Evolutionary conservation across 2,113 vertebrate species (phyloP).

Genomic region (Mobula birostris): DNA sequence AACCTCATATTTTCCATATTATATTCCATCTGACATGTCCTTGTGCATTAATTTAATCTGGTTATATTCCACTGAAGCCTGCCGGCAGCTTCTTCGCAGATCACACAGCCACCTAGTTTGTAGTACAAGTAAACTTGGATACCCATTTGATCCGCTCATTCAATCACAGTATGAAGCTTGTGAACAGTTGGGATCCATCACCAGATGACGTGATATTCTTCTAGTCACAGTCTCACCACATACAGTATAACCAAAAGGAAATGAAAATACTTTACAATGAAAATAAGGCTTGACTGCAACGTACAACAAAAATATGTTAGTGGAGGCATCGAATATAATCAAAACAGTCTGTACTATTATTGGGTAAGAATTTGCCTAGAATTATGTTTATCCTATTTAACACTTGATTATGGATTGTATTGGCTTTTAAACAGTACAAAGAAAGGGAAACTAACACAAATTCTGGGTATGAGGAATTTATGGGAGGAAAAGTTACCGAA

Average conservation of each 20-base stretch:
- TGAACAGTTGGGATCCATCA: too few relatives aligned
- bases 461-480: background rate
- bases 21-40: too few relatives aligned
- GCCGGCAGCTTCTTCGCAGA: too few relatives aligned
- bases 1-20: too few relatives aligned
- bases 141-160: too few relatives aligned
- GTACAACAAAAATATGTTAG: background rate
- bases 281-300: background rate
- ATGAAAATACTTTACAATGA: background rate
- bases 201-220: too few relatives aligned
- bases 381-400: background rate
- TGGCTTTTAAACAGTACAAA: background rate
- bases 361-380: background rate
- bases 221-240: too few relatives aligned
- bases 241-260: background rate
- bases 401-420: background rate
- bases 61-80: too few relatives aligned
- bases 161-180: too few relatives aligned
- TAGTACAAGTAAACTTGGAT: too few relatives aligned
- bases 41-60: too few relatives aligned
- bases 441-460: background rate
- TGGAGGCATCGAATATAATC: background rate
- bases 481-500: background rate
- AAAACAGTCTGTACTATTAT: background rate
- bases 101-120: too few relatives aligned